Percentiles rank a stretch among this genome's conserved stretches.
Conservation (phyloP, 2,888 invertebrate genomes). For the Drosophila nigricruria region DNA sequence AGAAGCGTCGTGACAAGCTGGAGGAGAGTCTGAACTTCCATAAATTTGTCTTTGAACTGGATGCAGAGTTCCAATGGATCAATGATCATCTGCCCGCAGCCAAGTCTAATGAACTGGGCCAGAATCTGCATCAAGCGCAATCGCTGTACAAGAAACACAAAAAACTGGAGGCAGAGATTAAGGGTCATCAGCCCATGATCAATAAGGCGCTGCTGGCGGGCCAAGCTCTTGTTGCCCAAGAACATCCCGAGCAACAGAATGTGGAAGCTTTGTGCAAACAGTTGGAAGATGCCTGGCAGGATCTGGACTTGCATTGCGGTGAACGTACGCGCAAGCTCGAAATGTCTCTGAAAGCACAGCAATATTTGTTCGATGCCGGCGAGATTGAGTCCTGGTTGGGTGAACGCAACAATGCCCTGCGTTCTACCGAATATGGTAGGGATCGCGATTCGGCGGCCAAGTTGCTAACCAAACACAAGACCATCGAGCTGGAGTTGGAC, state of each 20-base stretch:
- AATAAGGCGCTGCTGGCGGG: slow-evolving; percentile 94
- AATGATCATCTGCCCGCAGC: slow-evolving; percentile 94
- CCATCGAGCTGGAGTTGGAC: slow-evolving; percentile 94
- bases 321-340: slow-evolving; percentile 92
- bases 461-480: slow-evolving; percentile 97
- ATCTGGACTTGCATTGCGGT: slow-evolving; percentile 89
- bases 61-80: slow-evolving; percentile 97
- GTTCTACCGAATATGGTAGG: slow-evolving; percentile 94
- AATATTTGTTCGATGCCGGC: slow-evolving; percentile 95
- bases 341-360: slow-evolving; percentile 94
- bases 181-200: slow-evolving; percentile 93
- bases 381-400: slow-evolving; percentile 97
- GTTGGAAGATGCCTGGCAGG: slow-evolving; percentile 90
- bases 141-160: slow-evolving; percentile 96
- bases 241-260: slow-evolving; percentile 92
- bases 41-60: slow-evolving; percentile 96
- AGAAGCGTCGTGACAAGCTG: slow-evolving; percentile 90
- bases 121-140: slow-evolving; percentile 96
- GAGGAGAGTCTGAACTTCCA: slow-evolving; percentile 93
- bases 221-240: slow-evolving; percentile 89
- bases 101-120: slow-evolving; percentile 90
- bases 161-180: slow-evolving; percentile 95
- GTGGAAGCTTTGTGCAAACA: slow-evolving; percentile 91
- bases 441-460: slow-evolving; percentile 96
- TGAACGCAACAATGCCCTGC: slow-evolving; percentile 93